Conservation (phyloP, 2,113 vertebrate genomes). For the Dryoscopus gambensis region DNA sequence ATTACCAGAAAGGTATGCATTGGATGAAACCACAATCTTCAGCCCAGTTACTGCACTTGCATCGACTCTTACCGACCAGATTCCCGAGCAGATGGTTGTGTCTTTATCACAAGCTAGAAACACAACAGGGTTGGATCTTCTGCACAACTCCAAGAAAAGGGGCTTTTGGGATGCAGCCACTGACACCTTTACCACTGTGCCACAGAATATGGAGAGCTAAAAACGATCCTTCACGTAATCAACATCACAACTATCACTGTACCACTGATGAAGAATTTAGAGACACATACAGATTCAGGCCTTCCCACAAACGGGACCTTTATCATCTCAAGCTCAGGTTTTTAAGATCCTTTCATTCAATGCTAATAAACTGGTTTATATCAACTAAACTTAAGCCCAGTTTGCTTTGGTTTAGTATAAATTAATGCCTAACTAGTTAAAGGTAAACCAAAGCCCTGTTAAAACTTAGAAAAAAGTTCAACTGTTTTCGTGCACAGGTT, state of each 20-base stretch:
- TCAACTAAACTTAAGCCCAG: background rate
- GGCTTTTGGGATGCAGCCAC: background rate
- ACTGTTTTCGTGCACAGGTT: background rate
- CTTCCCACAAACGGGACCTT: background rate
- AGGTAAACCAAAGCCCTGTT: background rate
- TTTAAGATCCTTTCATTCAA: background rate
- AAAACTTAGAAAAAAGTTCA: background rate
- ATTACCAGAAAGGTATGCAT: conserved; percentile 55
- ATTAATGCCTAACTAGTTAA: background rate
- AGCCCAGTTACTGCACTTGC: conserved; percentile 23
- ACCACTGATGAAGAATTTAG: background rate
- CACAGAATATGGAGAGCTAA: background rate
- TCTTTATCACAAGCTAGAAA: background rate
- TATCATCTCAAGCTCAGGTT: background rate
- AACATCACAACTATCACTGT: background rate
- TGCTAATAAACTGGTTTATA: background rate
- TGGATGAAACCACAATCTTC: conserved; percentile 54
- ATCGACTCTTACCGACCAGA: background rate
- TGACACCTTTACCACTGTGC: background rate
- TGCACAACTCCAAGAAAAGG: background rate
- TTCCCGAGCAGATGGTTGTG: background rate
- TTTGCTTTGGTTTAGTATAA: background rate
- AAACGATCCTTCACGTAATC: background rate
- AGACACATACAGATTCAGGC: background rate
- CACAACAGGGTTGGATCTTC: background rate